Percentiles rank a stretch among this genome's conserved stretches.
Conservation (phyloP, 2,113 vertebrate species). For the Lipotes vexillifer region DNA sequence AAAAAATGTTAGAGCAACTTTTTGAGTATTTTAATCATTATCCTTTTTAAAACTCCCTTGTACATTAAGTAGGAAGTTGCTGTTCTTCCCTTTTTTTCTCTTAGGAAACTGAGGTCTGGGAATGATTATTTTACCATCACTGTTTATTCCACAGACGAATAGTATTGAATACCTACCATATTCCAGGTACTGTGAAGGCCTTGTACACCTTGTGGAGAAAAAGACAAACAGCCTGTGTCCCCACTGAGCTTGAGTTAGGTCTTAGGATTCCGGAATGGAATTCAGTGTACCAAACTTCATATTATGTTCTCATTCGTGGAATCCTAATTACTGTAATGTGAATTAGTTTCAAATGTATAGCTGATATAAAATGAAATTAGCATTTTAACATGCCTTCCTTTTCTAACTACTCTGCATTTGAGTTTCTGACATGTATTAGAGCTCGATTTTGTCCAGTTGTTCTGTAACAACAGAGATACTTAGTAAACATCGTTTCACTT, state of each 20-base stretch:
- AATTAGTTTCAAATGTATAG: not conserved
- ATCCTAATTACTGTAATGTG: not conserved
- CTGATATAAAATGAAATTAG: not conserved
- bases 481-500: not conserved
- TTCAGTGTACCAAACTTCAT: not conserved
- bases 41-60: not conserved
- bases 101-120: not conserved
- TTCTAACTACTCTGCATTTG: conserved; percentile 3
- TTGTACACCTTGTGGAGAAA: not conserved
- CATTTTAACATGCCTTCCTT: not conserved
- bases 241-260: not conserved
- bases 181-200: not conserved
- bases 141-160: not conserved
- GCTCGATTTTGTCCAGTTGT: not conserved
- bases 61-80: not conserved
- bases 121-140: not conserved
- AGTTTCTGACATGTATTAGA: not conserved
- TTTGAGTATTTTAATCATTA: not conserved
- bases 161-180: not conserved
- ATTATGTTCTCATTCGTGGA: not conserved
- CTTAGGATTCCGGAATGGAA: not conserved
- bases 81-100: not conserved
- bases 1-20: not conserved
- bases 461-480: not conserved
- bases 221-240: not conserved